Evolutionary conservation across 2,797 vertebrate genomes (phyloP), one percentile per base, ranked within the genome.

Genomic region (Enteromius thamalakanensis): DNA sequence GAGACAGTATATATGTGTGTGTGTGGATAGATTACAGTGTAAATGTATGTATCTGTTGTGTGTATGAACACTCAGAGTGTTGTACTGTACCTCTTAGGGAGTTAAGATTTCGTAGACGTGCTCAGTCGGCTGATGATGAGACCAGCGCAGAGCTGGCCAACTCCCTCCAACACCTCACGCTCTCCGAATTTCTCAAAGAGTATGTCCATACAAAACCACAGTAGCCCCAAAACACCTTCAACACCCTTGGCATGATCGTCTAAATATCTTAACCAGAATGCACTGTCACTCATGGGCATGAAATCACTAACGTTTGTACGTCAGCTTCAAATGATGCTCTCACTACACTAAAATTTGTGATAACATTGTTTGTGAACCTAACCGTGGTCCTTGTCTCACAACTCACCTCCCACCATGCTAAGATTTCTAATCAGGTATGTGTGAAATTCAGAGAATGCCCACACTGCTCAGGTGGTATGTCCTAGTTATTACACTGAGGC

Each of bases 151-250:
- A 93, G 88, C 91, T 95, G 92, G 87, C 92, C 45, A 93, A 94
- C 89, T 95, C 95, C 37, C 94, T 96, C 69, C 94, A 95, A 49
- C 95, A 95, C 87, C 95, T 96, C 90, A 95, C 95, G 34, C 92
- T 96, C 87, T 95, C 94, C 74, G 95, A 96, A 92, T 96, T 96
- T 91, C 94, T 96, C 89, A 96, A 96, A 95, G 95, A 96, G 95
- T 96, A 96, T 81, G 95, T 95, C 86, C 71, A 68, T 67, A n/a
- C 84, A 77, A 6, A 3, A 77, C 76, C 69, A 70, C n/a, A 65
- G 42, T 71, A 34, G 68, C 60, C 49, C 60, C 37, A 62, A 67
- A 68, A 79, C 76, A 60, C 19, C 58, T 40, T 45, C 23, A 51
- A 21, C 80, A 51, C 47, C n/a, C 23, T 45, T 40, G 70, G 74